Conservation (phyloP, 1,140 invertebrate genomes). For the Potamilus streckersoni region DNA sequence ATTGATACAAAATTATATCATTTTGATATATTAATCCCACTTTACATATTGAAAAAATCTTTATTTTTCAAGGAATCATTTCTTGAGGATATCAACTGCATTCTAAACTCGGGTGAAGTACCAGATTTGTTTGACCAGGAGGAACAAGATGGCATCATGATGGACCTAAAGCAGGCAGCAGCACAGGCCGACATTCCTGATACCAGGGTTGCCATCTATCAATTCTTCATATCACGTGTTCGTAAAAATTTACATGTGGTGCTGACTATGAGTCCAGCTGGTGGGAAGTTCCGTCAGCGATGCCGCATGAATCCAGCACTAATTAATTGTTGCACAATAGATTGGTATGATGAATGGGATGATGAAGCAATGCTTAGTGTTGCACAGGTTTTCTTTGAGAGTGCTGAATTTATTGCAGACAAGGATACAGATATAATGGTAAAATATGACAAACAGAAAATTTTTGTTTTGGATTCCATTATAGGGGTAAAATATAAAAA, state of each 20-base stretch:
- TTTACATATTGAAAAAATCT: slow-evolving; percentile 3
- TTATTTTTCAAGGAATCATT: slow-evolving; percentile 61
- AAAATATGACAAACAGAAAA: background rate
- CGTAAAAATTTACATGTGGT: slow-evolving; percentile 65
- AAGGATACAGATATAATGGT: slow-evolving; percentile 54
- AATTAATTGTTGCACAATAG: slow-evolving; percentile 68
- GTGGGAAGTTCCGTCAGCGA: slow-evolving; percentile 76
- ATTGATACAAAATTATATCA: too few relatives aligned
- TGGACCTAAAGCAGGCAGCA: slow-evolving; percentile 65
- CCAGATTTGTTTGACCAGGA: slow-evolving; percentile 68
- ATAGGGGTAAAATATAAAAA: slow-evolving; percentile 43
- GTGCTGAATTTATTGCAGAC: slow-evolving; percentile 60
- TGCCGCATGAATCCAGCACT: slow-evolving; percentile 67
- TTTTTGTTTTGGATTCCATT: background rate
- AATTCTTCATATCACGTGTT: slow-evolving; percentile 66
- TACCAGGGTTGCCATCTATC: slow-evolving; percentile 59
- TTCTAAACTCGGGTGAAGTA: slow-evolving; percentile 67
- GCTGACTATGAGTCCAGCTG: slow-evolving; percentile 70
- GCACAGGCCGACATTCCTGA: slow-evolving; percentile 59
- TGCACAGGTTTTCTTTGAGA: slow-evolving; percentile 67
- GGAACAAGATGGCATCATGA: slow-evolving; percentile 65
- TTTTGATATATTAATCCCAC: background rate
- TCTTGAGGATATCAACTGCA: slow-evolving; percentile 67
- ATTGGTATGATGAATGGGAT: slow-evolving; percentile 68
- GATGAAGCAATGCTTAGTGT: slow-evolving; percentile 76